Evolutionary conservation across 2,888 invertebrate genomes (phyloP).

Genomic region (Amiota minor): DNA sequence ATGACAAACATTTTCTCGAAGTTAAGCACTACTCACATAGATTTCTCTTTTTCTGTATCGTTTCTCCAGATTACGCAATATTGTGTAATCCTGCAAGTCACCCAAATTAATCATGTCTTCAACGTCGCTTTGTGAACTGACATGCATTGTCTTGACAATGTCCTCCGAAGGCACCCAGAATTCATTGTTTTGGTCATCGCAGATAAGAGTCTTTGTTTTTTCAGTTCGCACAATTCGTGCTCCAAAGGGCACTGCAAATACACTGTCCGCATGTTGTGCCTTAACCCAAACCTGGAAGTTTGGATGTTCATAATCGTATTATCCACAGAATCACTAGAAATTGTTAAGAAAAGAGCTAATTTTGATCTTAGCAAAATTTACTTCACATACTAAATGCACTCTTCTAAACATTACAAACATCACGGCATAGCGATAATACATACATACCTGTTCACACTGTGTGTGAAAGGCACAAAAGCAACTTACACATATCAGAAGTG

Average conservation of each 20-base stretch:
- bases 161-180: conserved; percentile 77
- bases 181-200: conserved; percentile 89
- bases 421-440: no score
- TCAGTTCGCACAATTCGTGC: conserved; percentile 86
- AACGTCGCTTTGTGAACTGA: conserved; percentile 85
- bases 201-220: conserved; percentile 83
- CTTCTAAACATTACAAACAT: background rate
- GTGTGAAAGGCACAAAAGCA: no score
- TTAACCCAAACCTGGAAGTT: conserved; percentile 84
- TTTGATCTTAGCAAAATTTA: no score
- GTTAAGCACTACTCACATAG: conserved; percentile 81
- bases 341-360: no score
- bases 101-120: conserved; percentile 97
- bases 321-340: no score
- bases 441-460: no score
- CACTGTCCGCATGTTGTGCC: conserved; percentile 78
- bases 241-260: conserved; percentile 90
- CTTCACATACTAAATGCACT: no score
- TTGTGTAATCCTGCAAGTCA: conserved; percentile 95
- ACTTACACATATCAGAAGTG: no score
- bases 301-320: no score
- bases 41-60: conserved; percentile 91
- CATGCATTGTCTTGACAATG: conserved; percentile 82
- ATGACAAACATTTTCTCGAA: background rate
- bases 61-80: conserved; percentile 90